phyloP scores from a whole-genome alignment of 2,113 vertebrate species.

The Gavia stellata region DNA sequence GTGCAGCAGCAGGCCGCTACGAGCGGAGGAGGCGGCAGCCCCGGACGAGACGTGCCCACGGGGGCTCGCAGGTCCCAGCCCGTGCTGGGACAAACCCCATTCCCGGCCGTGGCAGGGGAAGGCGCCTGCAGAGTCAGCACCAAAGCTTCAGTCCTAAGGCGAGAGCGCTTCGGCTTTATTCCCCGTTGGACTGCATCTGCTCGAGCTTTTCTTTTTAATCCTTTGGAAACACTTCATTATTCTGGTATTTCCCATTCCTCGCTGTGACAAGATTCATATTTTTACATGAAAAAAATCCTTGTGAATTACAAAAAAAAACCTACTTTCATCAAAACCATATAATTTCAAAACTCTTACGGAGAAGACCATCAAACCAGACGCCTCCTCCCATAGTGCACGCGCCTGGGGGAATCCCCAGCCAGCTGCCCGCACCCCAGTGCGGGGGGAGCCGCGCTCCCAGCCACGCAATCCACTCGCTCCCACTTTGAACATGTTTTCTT shows the following conservation, averaged over 20 bases:
- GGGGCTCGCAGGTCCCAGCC: neutral
- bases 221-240: neutral
- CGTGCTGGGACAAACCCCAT: fast-evolving
- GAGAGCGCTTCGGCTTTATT: neutral
- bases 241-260: neutral
- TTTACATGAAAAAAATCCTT: neutral
- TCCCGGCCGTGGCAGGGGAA: neutral
- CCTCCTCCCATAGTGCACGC: fast-evolving
- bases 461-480: fast-evolving
- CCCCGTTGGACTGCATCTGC: neutral
- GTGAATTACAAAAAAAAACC: neutral
- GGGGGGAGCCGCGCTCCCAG: fast-evolving
- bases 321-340: neutral
- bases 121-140: too few species aligned
- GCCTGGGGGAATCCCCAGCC: fast-evolving
- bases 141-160: neutral
- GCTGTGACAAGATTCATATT: neutral
- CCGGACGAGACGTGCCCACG: fast-evolving
- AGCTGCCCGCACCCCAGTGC: neutral
- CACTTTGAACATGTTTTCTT: fast-evolving
- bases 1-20: neutral
- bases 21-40: neutral
- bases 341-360: neutral
- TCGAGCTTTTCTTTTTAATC: neutral
- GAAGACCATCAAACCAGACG: neutral